Evolutionary conservation across 2,888 invertebrate species (phyloP).

Genomic region (Perithous albicinctus): DNA sequence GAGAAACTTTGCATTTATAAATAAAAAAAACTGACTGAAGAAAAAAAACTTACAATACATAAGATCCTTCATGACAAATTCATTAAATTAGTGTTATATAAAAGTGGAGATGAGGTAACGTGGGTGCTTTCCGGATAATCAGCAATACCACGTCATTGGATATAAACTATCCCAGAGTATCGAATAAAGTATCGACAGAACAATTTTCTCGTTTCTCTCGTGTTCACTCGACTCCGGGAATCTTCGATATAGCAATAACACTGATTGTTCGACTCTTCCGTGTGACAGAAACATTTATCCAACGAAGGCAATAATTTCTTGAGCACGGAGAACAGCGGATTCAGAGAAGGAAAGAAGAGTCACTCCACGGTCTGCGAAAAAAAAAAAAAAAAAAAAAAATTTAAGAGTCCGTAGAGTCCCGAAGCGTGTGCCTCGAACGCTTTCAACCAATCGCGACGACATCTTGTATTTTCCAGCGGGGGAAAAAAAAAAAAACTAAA

Average conservation of each 20-base stretch:
- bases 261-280: neutral
- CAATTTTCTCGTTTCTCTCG: neutral
- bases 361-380: conserved; percentile 15
- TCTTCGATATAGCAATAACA: neutral
- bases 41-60: neutral
- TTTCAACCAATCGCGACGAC: conserved; percentile 9
- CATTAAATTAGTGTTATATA: too few species aligned
- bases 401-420: neutral
- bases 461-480: neutral
- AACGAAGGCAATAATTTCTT: conserved; percentile 4
- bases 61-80: neutral
- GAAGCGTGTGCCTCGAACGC: neutral
- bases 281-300: neutral
- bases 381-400: too few species aligned
- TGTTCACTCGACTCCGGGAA: too few species aligned
- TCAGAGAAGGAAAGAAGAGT: neutral
- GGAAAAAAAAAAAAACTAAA: neutral
- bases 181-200: conserved; percentile 21
- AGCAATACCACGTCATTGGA: neutral
- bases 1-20: too few species aligned
- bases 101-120: too few species aligned
- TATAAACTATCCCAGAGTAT: neutral
- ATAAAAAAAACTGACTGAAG: neutral
- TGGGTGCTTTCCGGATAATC: neutral
- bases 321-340: neutral